Conservation (phyloP, 2,888 invertebrate genomes). For the Lamellibrachia satsuma region DNA sequence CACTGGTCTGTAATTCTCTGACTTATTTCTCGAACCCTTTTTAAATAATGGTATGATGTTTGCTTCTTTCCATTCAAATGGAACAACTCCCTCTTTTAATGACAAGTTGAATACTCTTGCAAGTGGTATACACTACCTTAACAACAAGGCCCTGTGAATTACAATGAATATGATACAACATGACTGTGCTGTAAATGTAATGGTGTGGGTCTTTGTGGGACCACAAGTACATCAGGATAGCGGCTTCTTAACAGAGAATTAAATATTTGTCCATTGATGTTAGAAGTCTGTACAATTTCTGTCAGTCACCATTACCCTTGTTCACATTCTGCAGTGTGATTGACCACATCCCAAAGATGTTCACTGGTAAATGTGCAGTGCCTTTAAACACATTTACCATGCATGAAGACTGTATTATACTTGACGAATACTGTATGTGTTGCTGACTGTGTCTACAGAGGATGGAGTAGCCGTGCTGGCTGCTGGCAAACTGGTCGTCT, state of each 20-base stretch:
- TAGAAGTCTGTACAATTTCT: neutral
- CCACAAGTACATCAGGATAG: too few species aligned
- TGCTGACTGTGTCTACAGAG: neutral
- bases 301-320: neutral
- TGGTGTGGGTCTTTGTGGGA: too few species aligned
- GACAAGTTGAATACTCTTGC: too few species aligned
- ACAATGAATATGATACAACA: too few species aligned
- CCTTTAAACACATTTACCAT: neutral
- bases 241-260: neutral
- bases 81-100: too few species aligned
- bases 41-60: too few species aligned
- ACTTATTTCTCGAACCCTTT: too few species aligned
- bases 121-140: too few species aligned
- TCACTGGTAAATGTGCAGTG: neutral
- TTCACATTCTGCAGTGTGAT: neutral
- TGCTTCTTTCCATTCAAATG: too few species aligned
- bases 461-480: constrained; percentile 34
- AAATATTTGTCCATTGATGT: neutral
- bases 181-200: too few species aligned
- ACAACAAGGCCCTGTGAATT: too few species aligned
- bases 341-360: neutral
- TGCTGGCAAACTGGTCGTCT: constrained; percentile 26
- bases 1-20: too few species aligned
- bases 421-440: neutral
- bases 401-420: neutral